Percentiles rank a stretch among this genome's conserved stretches.
Conservation (phyloP, 2,888 invertebrate species). For the Pterostichus madidus region DNA sequence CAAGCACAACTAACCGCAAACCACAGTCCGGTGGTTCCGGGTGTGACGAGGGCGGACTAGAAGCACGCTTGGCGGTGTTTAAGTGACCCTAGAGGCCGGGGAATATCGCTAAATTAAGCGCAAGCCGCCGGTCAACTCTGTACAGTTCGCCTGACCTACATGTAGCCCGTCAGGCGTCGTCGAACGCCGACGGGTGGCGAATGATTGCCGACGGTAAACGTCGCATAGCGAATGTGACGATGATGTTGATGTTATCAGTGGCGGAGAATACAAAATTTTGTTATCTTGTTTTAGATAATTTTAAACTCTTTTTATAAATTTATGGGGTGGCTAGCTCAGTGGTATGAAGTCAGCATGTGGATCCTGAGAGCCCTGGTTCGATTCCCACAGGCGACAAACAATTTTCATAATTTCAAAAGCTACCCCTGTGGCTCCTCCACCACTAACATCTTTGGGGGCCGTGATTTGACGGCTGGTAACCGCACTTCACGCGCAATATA, state of each 20-base stretch:
- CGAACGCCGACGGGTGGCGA: not conserved
- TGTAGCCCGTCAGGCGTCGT: not conserved
- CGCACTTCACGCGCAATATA: no score
- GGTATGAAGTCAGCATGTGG: no score
- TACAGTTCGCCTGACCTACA: conserved; percentile 28
- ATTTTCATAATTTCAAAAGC: no score
- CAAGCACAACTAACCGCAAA: not conserved
- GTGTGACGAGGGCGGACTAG: conserved; percentile 6
- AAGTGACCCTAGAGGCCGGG: conserved; percentile 56
- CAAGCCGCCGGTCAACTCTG: conserved; percentile 9
- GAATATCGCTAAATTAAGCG: conserved; percentile 60
- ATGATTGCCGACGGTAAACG: not conserved
- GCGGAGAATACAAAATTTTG: not conserved
- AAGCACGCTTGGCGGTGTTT: conserved; percentile 39
- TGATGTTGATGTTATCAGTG: not conserved
- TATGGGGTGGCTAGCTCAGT: no score
- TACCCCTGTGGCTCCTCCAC: no score
- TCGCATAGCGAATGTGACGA: conserved; percentile 4
- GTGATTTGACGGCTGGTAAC: no score
- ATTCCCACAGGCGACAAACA: no score
- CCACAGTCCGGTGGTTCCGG: conserved; percentile 22
- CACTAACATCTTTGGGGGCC: no score
- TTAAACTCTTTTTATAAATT: no score
- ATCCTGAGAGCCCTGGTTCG: no score
- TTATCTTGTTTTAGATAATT: not conserved